Evolutionary conservation across 2,797 vertebrate genomes (phyloP).

Genomic region (Brotula barbata): DNA sequence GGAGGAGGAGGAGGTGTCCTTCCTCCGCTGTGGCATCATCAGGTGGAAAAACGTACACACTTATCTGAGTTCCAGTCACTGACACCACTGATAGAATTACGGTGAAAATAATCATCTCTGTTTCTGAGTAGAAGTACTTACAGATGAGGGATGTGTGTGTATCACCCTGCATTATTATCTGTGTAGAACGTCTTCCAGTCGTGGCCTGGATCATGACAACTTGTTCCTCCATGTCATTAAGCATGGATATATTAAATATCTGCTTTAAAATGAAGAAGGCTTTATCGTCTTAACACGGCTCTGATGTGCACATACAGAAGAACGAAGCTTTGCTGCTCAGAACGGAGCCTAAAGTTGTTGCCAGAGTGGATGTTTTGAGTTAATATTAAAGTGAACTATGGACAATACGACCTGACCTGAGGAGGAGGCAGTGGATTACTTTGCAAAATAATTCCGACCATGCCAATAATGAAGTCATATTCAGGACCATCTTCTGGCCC

Average conservation of each 20-base stretch:
- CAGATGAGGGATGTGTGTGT: no score
- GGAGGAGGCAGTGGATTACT: conserved; percentile 60
- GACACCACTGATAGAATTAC: conserved; percentile 49
- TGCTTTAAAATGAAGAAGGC: conserved; percentile 15
- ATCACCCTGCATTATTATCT: conserved; percentile 50
- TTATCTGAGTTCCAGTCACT: no score
- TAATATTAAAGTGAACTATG: conserved; percentile 36
- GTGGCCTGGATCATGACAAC: conserved; percentile 25
- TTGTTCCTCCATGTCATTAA: conserved; percentile 30
- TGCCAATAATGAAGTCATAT: conserved; percentile 71
- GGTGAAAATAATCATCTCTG: conserved; percentile 22
- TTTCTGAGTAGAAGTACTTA: conserved; percentile 15
- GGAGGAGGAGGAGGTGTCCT: conserved; percentile 47
- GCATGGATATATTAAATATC: conserved; percentile 38
- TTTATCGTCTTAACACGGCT: conserved; percentile 14
- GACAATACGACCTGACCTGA: conserved; percentile 41
- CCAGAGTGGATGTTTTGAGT: conserved; percentile 14
- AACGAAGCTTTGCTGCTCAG: conserved; percentile 24
- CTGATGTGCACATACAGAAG: conserved; percentile 10
- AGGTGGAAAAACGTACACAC: conserved; percentile 27
- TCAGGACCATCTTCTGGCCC: conserved; percentile 55
- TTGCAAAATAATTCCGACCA: conserved; percentile 61
- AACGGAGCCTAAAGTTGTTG: conserved; percentile 15
- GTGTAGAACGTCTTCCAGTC: conserved; percentile 36
- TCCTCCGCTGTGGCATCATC: conserved; percentile 33